These are phyloP conservation scores for Thymelicus sylvestris DNA, from an alignment of 2,888 invertebrate genomes.

Conservation along the genomic window DNA sequence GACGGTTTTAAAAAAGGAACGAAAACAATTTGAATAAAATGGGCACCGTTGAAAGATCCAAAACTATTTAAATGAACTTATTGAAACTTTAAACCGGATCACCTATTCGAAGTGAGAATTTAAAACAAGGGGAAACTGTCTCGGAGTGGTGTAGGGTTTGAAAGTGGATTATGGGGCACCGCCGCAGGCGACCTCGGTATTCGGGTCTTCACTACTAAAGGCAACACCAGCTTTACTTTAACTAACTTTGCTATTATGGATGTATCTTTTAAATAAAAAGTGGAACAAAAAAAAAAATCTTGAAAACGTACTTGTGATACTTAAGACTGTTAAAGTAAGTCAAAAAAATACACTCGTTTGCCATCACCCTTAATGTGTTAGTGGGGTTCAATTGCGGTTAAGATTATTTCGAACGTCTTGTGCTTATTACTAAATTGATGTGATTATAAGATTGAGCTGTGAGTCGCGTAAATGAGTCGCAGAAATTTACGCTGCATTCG, in stretches of 20 bases:
- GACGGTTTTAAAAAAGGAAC: neutral
- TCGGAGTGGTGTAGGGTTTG: slow-evolving; percentile 51
- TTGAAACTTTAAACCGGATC: slow-evolving; percentile 78
- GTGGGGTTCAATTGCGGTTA: too few relatives aligned
- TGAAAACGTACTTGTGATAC: too few relatives aligned
- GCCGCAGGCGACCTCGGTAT: slow-evolving; percentile 56
- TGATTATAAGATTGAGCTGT: too few relatives aligned
- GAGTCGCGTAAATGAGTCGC: too few relatives aligned
- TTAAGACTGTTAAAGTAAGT: too few relatives aligned
- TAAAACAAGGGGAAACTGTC: slow-evolving; percentile 76
- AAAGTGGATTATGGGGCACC: slow-evolving; percentile 74
- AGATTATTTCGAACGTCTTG: too few relatives aligned
- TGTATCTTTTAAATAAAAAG: slow-evolving; percentile 4
- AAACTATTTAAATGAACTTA: slow-evolving; percentile 69
- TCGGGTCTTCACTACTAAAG: neutral
- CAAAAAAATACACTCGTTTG: too few relatives aligned
- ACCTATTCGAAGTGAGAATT: slow-evolving; percentile 70
- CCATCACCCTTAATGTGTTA: too few relatives aligned
- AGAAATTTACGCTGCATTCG: too few relatives aligned
- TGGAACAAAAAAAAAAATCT: neutral
- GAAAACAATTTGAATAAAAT: slow-evolving; percentile 3
- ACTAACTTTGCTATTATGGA: slow-evolving; percentile 18
- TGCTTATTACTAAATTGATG: too few relatives aligned
- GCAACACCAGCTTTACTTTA: slow-evolving; percentile 22
- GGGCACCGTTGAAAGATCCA: slow-evolving; percentile 40